phyloP scores from a whole-genome alignment of 2,888 invertebrate species.

The Sussaba pulchella region DNA sequence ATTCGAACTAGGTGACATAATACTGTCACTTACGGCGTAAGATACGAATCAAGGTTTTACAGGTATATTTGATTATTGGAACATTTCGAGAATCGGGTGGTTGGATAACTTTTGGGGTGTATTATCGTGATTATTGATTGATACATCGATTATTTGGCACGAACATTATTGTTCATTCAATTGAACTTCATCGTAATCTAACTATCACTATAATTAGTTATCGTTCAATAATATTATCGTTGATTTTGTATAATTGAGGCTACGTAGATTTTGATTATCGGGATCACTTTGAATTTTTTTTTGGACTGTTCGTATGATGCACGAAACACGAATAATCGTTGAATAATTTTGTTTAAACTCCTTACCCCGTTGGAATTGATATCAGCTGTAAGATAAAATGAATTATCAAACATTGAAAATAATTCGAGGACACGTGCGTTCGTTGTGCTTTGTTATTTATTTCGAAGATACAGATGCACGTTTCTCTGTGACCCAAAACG shows the following conservation, averaged over 20 bases:
- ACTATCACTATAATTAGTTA: conserved; percentile 17
- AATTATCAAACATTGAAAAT: not conserved
- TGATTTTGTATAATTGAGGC: conserved; percentile 50
- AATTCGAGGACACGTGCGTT: conserved; percentile 36
- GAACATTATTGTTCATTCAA: conserved; percentile 41
- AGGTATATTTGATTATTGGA: conserved; percentile 57
- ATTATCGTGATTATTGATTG: conserved; percentile 28
- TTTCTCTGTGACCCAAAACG: not conserved
- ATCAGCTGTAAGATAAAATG: conserved; percentile 51
- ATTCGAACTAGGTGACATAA: conserved; percentile 36
- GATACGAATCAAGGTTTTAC: conserved; percentile 41
- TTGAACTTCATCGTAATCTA: conserved; percentile 21
- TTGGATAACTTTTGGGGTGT: conserved; percentile 47
- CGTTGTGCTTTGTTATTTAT: not conserved
- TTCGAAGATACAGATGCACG: not conserved
- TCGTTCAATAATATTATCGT: no score
- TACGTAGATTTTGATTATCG: conserved; percentile 66
- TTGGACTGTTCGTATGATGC: conserved; percentile 53
- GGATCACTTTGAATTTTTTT: conserved; percentile 67
- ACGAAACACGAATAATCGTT: conserved; percentile 38
- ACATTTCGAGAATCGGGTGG: conserved; percentile 56
- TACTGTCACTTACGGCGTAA: conserved; percentile 24
- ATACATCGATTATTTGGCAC: conserved; percentile 22
- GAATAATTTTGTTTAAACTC: conserved; percentile 36
- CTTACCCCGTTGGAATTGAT: conserved; percentile 12